Conservation (phyloP, 92 coral and sea anemone species). For the Heteractis magnifica region DNA sequence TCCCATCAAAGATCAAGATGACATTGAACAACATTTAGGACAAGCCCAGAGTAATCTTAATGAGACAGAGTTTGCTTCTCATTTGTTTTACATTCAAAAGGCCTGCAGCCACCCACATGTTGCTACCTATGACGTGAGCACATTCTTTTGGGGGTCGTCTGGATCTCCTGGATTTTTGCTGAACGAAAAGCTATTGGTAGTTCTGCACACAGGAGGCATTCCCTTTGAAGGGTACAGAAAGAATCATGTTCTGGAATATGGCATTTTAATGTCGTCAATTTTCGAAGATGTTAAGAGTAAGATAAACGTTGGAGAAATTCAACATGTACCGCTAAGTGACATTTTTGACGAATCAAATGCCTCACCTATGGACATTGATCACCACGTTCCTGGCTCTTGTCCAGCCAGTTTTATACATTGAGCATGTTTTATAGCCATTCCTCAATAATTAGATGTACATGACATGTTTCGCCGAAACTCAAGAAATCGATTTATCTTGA, state of each 20-base stretch:
- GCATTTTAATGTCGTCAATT: not conserved
- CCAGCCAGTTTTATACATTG: too few species aligned
- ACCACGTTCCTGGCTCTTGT: too few species aligned
- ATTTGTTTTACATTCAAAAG: not conserved
- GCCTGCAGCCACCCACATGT: not conserved
- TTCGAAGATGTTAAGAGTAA: not conserved
- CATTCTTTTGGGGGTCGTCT: constrained; percentile 5
- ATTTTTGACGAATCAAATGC: not conserved
- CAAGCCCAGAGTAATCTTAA: too few species aligned
- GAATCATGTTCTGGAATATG: not conserved
- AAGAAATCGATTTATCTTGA: too few species aligned
- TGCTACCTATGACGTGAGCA: constrained; percentile 1
- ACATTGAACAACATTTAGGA: not conserved
- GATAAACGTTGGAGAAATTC: not conserved
- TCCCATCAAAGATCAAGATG: not conserved
- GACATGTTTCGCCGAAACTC: too few species aligned
- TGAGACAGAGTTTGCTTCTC: too few species aligned
- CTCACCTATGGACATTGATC: too few species aligned
- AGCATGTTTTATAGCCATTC: too few species aligned
- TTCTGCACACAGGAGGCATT: not conserved
- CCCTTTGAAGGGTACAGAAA: not conserved
- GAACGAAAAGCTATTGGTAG: not conserved
- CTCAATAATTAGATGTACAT: too few species aligned
- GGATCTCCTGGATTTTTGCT: constrained; percentile 13
- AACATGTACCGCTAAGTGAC: not conserved